phyloP scores from a whole-genome alignment of 2,113 vertebrate species.

The Opisthocomus hoazin region DNA sequence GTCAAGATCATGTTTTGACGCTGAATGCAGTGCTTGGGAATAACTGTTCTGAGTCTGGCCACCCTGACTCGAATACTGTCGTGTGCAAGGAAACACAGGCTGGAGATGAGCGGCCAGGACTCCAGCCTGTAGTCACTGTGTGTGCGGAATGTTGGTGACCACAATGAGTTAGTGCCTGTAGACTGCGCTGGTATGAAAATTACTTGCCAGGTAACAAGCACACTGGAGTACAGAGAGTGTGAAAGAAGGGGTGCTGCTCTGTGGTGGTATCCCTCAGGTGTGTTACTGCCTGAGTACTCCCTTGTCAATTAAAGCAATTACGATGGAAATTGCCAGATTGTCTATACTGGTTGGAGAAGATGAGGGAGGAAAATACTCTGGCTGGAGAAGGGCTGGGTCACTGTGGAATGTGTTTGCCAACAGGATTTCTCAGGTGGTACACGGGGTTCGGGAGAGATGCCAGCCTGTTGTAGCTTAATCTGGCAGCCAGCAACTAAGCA shows the following conservation, averaged over 20 bases:
- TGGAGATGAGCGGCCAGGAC: not conserved
- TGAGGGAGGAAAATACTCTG: not conserved
- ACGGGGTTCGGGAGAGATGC: not conserved
- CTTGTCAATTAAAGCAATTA: not conserved
- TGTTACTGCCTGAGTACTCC: not conserved
- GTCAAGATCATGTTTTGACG: not conserved
- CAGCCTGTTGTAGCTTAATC: too few species aligned
- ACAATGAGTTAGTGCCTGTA: fast-evolving
- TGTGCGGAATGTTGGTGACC: not conserved
- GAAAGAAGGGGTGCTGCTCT: not conserved
- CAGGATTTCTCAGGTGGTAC: not conserved
- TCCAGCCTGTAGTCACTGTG: not conserved
- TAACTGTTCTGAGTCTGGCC: not conserved
- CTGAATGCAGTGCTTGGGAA: not conserved
- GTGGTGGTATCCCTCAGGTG: not conserved
- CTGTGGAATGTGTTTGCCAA: not conserved
- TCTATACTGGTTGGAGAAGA: not conserved
- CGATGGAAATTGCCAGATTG: not conserved
- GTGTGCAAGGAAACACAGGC: not conserved
- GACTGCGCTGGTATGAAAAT: not conserved
- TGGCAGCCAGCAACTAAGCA: too few species aligned
- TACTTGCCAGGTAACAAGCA: not conserved
- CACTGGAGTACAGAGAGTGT: not conserved
- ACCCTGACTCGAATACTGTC: not conserved
- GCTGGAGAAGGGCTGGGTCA: not conserved